These are phyloP conservation scores for Thaumetopoea pityocampa DNA, from an alignment of 1,140 invertebrate species.

Conservation along the genomic window DNA sequence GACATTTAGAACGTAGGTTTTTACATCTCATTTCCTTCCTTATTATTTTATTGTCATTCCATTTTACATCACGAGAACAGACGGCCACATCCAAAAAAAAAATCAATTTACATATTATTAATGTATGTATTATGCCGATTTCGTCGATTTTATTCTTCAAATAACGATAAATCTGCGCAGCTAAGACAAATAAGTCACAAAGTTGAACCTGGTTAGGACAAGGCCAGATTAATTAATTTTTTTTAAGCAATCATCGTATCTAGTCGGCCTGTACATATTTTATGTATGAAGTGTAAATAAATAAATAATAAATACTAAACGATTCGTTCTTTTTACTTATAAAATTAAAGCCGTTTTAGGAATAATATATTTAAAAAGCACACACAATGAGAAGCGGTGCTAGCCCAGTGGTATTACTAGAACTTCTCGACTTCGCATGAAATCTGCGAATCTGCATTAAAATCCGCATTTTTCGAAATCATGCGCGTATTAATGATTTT, in stretches of 20 bases:
- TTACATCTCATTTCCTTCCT: slow-evolving; percentile 53
- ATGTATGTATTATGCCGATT: slow-evolving; percentile 65
- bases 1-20: slow-evolving; percentile 44
- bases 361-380: too few relatives aligned
- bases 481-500: too few relatives aligned
- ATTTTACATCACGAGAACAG: slow-evolving; percentile 25
- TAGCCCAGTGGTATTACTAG: too few relatives aligned
- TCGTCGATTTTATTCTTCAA: slow-evolving; percentile 50
- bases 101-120: slow-evolving; percentile 66
- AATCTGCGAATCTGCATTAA: too few relatives aligned
- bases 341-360: too few relatives aligned
- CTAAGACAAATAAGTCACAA: slow-evolving; percentile 72
- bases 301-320: too few relatives aligned
- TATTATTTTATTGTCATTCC: slow-evolving; percentile 45
- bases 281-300: too few relatives aligned
- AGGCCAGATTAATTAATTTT: slow-evolving; percentile 41
- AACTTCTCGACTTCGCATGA: too few relatives aligned
- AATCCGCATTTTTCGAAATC: too few relatives aligned
- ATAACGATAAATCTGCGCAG: slow-evolving; percentile 57
- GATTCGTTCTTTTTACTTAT: too few relatives aligned
- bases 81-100: slow-evolving; percentile 43
- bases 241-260: slow-evolving; percentile 40
- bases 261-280: too few relatives aligned
- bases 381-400: too few relatives aligned
- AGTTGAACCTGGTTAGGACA: slow-evolving; percentile 57